Conservation (phyloP, 2,797 vertebrate species). For the Mormyrus hasselquistii region DNA sequence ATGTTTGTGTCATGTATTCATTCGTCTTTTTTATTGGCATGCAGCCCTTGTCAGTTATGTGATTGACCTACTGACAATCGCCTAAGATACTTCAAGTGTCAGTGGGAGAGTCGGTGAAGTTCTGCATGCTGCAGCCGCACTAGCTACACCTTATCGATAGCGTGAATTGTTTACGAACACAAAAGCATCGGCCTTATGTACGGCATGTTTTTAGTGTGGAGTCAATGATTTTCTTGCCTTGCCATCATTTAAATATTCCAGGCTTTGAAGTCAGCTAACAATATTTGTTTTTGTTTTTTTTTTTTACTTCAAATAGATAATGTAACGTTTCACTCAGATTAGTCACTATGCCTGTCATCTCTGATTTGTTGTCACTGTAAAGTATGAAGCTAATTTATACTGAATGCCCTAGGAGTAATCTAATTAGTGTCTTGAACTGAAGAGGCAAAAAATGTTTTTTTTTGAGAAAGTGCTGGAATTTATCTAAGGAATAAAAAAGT, state of each 20-base stretch:
- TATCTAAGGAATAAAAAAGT: neutral
- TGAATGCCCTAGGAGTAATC: neutral
- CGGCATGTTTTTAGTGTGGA: neutral
- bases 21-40: neutral
- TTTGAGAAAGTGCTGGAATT: neutral
- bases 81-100: neutral
- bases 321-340: neutral
- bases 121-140: neutral
- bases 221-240: neutral
- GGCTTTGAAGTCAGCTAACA: neutral
- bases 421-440: neutral
- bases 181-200: neutral
- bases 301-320: neutral
- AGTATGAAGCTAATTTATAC: neutral
- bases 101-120: neutral
- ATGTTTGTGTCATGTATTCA: slow-evolving; percentile 9
- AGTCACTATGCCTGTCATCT: neutral
- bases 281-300: too few relatives aligned
- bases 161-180: neutral
- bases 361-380: neutral
- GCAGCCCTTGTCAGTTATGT: neutral
- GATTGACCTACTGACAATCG: neutral
- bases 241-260: neutral
- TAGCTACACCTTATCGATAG: neutral
- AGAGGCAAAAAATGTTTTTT: neutral